Conservation (phyloP, 2,113 vertebrate genomes). For the Heptranchias perlo region DNA sequence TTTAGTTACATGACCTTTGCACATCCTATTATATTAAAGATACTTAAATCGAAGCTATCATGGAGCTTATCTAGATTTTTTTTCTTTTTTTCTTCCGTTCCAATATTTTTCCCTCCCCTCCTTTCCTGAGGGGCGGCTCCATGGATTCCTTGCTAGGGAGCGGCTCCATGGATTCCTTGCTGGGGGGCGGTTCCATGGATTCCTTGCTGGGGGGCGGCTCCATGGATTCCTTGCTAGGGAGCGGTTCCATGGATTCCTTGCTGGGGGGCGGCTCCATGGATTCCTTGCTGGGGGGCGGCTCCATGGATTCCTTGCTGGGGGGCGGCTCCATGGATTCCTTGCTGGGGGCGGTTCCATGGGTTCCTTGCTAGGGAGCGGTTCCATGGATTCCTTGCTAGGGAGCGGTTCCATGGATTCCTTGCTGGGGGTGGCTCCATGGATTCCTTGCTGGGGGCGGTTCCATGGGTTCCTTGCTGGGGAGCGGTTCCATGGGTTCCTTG, state of each 20-base stretch:
- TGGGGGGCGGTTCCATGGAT: background rate
- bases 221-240: background rate
- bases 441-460: no score
- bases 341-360: background rate
- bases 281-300: background rate
- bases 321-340: no score
- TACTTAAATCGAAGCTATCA: no score
- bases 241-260: background rate
- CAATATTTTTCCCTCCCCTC: background rate
- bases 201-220: background rate
- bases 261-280: background rate
- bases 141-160: background rate
- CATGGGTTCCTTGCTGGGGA: background rate
- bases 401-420: background rate
- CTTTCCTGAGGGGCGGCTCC: background rate
- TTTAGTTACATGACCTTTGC: background rate
- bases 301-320: no score
- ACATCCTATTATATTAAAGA: background rate
- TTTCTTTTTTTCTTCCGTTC: background rate
- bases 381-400: background rate
- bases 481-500: background rate
- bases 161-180: background rate
- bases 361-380: background rate
- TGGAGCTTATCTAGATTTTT: background rate
- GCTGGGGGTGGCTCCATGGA: background rate